Conservation (phyloP, 2,888 invertebrate genomes). For the Coecobrya sp. region DNA sequence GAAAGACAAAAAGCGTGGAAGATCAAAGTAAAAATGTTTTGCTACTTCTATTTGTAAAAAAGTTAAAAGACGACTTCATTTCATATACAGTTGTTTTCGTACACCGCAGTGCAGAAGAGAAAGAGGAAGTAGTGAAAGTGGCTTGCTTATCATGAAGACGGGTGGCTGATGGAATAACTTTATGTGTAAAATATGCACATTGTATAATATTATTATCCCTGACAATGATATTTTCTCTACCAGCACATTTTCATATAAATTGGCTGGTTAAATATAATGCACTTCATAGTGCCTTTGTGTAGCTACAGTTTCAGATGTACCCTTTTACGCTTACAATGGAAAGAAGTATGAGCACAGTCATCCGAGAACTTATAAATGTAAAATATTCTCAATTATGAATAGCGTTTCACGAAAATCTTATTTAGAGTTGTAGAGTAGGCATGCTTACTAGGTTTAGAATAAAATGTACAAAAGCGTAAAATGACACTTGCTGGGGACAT, state of each 20-base stretch:
- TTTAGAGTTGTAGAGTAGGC: too few relatives aligned
- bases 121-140: slow-evolving; percentile 64
- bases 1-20: neutral
- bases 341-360: too few relatives aligned
- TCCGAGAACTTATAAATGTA: neutral
- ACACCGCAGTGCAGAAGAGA: slow-evolving; percentile 8
- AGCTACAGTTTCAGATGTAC: neutral
- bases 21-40: neutral
- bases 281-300: neutral
- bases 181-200: slow-evolving; percentile 71
- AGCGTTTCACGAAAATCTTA: neutral
- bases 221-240: slow-evolving; percentile 71
- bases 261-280: slow-evolving; percentile 70
- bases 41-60: neutral
- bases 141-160: neutral
- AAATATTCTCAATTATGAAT: neutral
- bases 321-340: too few relatives aligned
- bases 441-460: too few relatives aligned
- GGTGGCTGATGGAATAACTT: slow-evolving; percentile 54
- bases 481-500: too few relatives aligned
- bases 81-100: neutral
- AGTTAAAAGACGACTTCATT: neutral
- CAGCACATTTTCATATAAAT: slow-evolving; percentile 78
- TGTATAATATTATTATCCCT: slow-evolving; percentile 67
- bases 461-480: too few relatives aligned